Evolutionary conservation across 1,140 invertebrate genomes (phyloP).

Genomic region (Hormaphis cornu): DNA sequence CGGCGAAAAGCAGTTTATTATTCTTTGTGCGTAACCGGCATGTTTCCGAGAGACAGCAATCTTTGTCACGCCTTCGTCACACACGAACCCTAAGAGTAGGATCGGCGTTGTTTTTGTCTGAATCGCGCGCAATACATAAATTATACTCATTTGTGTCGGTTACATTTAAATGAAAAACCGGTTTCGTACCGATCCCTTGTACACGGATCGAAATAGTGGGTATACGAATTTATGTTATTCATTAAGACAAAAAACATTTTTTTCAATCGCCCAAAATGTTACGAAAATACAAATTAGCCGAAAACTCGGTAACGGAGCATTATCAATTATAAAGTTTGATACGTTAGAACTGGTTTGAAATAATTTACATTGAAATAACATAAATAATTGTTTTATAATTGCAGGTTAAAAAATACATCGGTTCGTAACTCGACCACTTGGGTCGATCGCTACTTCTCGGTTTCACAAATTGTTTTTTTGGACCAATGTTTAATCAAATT

Average conservation of each 20-base stretch:
- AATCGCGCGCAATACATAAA: constrained; percentile 6
- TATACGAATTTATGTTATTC: no score
- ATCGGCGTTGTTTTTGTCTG: constrained; percentile 10
- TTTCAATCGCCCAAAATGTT: no score
- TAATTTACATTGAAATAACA: no score
- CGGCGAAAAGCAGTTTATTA: constrained; percentile 8
- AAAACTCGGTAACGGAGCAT: not conserved
- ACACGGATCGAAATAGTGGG: not conserved
- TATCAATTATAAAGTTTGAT: no score
- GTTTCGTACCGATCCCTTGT: not conserved
- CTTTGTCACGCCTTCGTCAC: constrained; percentile 26
- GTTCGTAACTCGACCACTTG: no score
- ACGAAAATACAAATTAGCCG: not conserved
- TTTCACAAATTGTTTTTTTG: no score
- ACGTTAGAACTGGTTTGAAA: no score
- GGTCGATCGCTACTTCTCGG: no score
- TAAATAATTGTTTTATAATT: no score
- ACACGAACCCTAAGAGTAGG: not conserved
- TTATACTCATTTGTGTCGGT: not conserved
- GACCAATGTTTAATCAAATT: no score
- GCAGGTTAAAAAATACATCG: no score
- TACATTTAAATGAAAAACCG: not conserved
- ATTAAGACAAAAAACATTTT: not conserved
- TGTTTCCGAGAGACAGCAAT: constrained; percentile 15
- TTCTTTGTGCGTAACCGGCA: not conserved